Conservation (phyloP, 1,140 invertebrate genomes). For the Arctopsyche grandis region DNA sequence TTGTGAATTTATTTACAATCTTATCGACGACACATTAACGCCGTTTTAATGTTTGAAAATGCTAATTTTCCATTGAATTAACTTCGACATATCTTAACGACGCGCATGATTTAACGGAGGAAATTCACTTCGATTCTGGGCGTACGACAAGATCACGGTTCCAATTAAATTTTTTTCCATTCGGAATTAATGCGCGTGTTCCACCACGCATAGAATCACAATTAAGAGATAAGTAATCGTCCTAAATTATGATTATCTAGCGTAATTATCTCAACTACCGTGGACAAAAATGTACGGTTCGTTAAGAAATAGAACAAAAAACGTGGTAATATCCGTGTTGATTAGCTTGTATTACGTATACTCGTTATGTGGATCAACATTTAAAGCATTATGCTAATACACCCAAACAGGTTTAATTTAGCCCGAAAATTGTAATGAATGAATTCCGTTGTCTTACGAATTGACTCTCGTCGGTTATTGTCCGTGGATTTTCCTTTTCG, state of each 20-base stretch:
- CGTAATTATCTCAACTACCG: background rate
- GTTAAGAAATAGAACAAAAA: background rate
- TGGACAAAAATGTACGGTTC: background rate
- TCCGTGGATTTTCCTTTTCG: background rate
- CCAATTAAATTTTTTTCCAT: slow-evolving; percentile 9
- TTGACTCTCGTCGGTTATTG: background rate
- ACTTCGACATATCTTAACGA: background rate
- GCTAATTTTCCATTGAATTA: slow-evolving; percentile 3
- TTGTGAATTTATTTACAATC: background rate
- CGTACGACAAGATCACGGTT: slow-evolving; percentile 9
- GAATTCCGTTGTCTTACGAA: background rate
- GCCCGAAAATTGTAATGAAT: background rate
- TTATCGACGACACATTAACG: background rate
- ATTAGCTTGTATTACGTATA: slow-evolving; percentile 19
- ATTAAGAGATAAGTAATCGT: slow-evolving; percentile 21
- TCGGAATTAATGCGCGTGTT: background rate
- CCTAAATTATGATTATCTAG: slow-evolving; percentile 25
- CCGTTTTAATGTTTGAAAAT: background rate
- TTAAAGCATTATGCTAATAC: slow-evolving; percentile 10
- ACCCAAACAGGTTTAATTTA: slow-evolving; percentile 6
- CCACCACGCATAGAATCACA: slow-evolving; percentile 22
- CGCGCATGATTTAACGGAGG: background rate
- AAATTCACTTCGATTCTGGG: background rate
- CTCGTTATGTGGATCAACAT: slow-evolving; percentile 19
- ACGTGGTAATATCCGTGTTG: slow-evolving; percentile 4